A percentile compares a stretch with the other conserved stretches of the same genome.
These are phyloP conservation scores for Gavialis gangeticus DNA, from an alignment of 2,113 vertebrate genomes.

Conservation along the genomic window DNA sequence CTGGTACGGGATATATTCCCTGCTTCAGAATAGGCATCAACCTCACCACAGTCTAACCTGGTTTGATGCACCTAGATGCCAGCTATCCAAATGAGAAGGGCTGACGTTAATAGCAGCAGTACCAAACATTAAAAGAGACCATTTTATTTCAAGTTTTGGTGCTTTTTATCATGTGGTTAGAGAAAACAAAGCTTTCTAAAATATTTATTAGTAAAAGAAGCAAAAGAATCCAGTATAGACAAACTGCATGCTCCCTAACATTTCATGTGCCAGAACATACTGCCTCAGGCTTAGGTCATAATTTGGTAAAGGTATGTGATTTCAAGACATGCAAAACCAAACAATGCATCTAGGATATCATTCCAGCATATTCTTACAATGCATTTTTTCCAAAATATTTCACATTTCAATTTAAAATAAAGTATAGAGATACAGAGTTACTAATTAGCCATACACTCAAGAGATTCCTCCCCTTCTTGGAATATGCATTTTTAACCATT, in stretches of 20 bases:
- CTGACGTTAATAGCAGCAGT: conserved; percentile 29
- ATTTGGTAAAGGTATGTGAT: conserved; percentile 63
- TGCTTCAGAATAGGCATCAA: neutral
- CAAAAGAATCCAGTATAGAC: conserved; percentile 60
- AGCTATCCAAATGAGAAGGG: conserved; percentile 34
- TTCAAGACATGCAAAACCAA: conserved; percentile 66
- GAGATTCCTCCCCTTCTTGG: neutral
- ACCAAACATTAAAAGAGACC: neutral
- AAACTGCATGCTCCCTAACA: conserved; percentile 39
- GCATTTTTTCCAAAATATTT: conserved; percentile 26
- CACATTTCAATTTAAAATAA: conserved; percentile 46
- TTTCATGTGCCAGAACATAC: conserved; percentile 63
- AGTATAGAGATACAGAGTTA: neutral
- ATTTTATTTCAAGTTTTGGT: conserved; percentile 20
- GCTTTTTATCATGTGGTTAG: conserved; percentile 65
- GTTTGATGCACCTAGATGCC: conserved; percentile 52
- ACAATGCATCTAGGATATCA: conserved; percentile 40
- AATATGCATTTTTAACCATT: conserved; percentile 33
- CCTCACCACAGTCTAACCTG: conserved; percentile 64
- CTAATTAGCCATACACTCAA: conserved; percentile 42
- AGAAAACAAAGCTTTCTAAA: conserved; percentile 68
- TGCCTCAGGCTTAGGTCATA: conserved; percentile 57
- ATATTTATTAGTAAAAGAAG: conserved; percentile 69
- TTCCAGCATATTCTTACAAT: conserved; percentile 50
- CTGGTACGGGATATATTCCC: conserved; percentile 14